Evolutionary conservation across 1,140 invertebrate genomes (phyloP), one percentile per base, ranked within the genome.

Genomic region (Brachionus plicatilis): DNA sequence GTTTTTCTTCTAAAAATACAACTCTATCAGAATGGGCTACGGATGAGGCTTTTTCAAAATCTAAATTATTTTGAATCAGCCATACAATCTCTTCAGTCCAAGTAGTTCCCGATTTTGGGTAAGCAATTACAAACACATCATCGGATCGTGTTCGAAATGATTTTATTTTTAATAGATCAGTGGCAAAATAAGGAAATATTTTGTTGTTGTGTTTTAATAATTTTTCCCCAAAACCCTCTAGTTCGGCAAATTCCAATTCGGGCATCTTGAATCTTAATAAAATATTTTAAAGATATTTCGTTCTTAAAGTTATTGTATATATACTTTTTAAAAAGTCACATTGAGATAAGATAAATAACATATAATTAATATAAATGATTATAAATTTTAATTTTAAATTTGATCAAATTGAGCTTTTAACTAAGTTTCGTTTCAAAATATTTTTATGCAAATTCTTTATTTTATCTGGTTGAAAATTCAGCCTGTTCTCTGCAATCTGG

Each of bases 31-130:
- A n/a, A 47, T 78, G 75, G 5, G 75, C 11, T 6, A 45, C 24
- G 45, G 12, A 7, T 3, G 14, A 45, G 5, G 75, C 29, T 47
- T 78, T 78, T 12, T 78, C 75, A 17, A 41, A 78, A 17, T 78
- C 75, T 9, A 78, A 43, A 78, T 78, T 56, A n/a, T 78, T 78
- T 24, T 47, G 12, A 78, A 78, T 20, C 3, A 78, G 24, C 75
- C 75, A 78, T 0, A 78, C 75, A 12, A 78, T 78, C 17, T 78
- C 75, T 29, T 47, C 75, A 14, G 50, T 78, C 75, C 75, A 78
- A 14, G 50, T 78, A 27, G 75, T 78, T 29, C 75, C 75, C 41
- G 75, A 78, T 78, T 78, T 78, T 29, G 75, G 75, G 12, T 78
- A 78, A 8, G 29, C 75, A 27, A 78, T 14, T 27, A 56, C 27